Evolutionary conservation across 2,888 invertebrate species (phyloP), one percentile per base, ranked within the genome.

Genomic region (Xestia sexstrigata): DNA sequence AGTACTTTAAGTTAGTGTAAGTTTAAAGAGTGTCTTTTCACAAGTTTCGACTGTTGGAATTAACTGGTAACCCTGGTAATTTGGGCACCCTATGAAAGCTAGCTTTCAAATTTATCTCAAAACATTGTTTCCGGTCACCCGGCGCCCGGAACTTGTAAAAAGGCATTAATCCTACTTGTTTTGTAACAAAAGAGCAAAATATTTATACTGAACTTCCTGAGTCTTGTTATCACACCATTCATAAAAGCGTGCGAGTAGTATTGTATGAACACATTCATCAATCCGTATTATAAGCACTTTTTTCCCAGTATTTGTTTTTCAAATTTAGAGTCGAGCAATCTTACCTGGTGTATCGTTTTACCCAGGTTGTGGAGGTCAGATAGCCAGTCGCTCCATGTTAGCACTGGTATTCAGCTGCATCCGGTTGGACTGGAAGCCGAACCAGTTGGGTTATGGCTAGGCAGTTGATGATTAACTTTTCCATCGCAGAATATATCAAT

Each of bases 161-260:
- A 26, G 23, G 42, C 45, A 30, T 5, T 23, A 17, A 39, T 23
- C 47, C 23, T 52, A 75, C 58, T 60, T 62, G 63, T 62, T 26
- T 45, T 75, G 39, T 52, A 45, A 55, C 26, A 60, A n/a, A 23
- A 45, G 42, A 67, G 26, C 35, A 45, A 82, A 82, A 79, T 79
- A 81, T 79, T 79, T 66, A 75, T 67, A 75, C n/a, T 67, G 66
- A 47, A 75, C 66, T 82, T 82, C 76, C 76, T 11, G 76, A 81
- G 6, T 66, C 4, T 49, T 58, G 49, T 26, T 26, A 58, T 35
- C 58, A 58, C 26, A 49, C 35, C 11, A 45, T 81, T 79, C 76
- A 47, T 62, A 23, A 81, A 26, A 35, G 23, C 49, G 47, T 39
- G 6, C 3, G n/a, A 17, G 15, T 60, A 35, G 20, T 30, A n/a